Percentiles rank a stretch among this genome's conserved stretches.
phyloP scores from a whole-genome alignment of 2,888 invertebrate genomes.

The Macrosoma leucophasiata region DNA sequence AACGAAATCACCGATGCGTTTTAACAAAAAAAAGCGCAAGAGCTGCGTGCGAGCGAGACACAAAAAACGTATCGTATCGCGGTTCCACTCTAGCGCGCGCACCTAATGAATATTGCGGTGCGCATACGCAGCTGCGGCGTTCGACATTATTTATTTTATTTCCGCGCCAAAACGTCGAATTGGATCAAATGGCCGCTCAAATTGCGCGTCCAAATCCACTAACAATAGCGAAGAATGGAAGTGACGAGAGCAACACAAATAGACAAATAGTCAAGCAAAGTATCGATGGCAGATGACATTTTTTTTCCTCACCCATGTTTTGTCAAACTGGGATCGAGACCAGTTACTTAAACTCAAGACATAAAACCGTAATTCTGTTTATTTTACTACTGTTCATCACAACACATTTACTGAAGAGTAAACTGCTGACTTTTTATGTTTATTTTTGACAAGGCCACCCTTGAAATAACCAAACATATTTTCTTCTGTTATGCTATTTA shows the following conservation, averaged over 20 bases:
- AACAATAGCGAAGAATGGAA: conserved; percentile 47
- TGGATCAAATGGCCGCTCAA: conserved; percentile 70
- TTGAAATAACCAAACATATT: too few relatives aligned
- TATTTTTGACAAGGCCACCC: too few relatives aligned
- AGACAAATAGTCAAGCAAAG: conserved; percentile 57
- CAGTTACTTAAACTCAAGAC: conserved; percentile 37
- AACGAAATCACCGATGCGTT: conserved; percentile 72
- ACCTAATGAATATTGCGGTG: conserved; percentile 58
- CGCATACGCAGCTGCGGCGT: conserved; percentile 65
- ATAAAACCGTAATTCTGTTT: too few relatives aligned
- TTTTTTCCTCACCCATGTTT: too few relatives aligned
- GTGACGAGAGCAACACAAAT: conserved; percentile 66
- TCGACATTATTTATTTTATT: conserved; percentile 72
- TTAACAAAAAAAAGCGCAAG: conserved; percentile 68
- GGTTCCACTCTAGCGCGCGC: conserved; percentile 71
- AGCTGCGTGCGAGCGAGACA: conserved; percentile 68
- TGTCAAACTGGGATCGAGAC: too few relatives aligned
- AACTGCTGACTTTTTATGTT: too few relatives aligned
- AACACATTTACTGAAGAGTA: too few relatives aligned
- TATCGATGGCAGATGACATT: conserved; percentile 22
- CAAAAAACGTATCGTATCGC: conserved; percentile 71
- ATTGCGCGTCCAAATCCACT: conserved; percentile 72
- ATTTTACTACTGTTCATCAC: too few relatives aligned
- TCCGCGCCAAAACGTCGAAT: conserved; percentile 69
- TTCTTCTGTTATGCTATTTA: too few relatives aligned